Base-by-base conservation (phyloP, 2,888 invertebrate species). In the Automeris io region DNA sequence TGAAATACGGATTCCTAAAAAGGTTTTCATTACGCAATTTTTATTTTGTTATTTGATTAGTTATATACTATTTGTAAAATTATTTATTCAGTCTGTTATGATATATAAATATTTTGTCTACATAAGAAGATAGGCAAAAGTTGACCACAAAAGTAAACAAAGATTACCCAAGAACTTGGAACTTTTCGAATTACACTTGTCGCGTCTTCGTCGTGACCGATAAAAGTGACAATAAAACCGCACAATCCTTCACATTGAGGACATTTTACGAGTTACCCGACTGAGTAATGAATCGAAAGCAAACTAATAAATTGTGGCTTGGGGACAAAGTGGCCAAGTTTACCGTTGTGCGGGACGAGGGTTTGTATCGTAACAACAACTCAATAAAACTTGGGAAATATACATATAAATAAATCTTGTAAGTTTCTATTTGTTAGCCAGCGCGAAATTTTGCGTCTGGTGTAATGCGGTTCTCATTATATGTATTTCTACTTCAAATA, bases 251-350 rank as follows among this genome's bases (percentile, higher is more conserved):
- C 61, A 47, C 51, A 45, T 51, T 54, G 56, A 55, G 59, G 52
- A 57, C 50, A 51, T 57, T 54, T 58, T 55, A 59, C 59, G 62
- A 62, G 54, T 55, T 51, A 52, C 44, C 49, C 41, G 42, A 34
- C 53, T 49, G 55, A 61, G 66, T 71, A 73, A 73, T 71, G 71
- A 67, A 71, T 65, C 56, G 64, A 59, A 61, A 56, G 57, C 60
- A 60, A 63, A 64, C 68, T 57, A 68, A 72, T 72, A 71, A 68
- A 73, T 72, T 65, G 66, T 55, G 68, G 67, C 59, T 54, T 49
- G 58, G 46, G 51, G 54, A 57, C 61, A 65, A 62, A 69, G 65
- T 62, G 54, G 45, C 61, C 44, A 57, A 59, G 49, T 64, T 54
- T 45, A 42, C 43, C 48, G 42, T 37, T 26, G 47, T 47, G 38